These are phyloP conservation scores for Leucoraja erinaceus DNA, from an alignment of 2,113 vertebrate genomes.

Conservation along the genomic window DNA sequence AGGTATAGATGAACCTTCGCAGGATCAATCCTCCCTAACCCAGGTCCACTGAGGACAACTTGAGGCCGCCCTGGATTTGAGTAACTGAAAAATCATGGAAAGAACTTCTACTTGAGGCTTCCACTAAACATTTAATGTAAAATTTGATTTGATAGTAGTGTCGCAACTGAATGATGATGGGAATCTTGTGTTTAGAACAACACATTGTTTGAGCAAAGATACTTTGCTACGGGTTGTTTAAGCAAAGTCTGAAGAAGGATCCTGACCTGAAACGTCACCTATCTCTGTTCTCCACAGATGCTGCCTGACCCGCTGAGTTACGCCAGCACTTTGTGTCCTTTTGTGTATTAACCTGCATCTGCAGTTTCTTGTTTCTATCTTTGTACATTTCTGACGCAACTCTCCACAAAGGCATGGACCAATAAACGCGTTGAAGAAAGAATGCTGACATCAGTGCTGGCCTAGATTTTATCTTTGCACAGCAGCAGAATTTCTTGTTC, in stretches of 20 bases:
- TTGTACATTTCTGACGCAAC: background rate
- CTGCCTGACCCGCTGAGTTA: too few species aligned
- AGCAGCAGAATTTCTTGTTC: background rate
- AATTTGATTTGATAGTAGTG: background rate
- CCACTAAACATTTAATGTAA: background rate
- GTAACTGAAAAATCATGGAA: background rate
- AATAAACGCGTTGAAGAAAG: background rate
- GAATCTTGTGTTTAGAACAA: background rate
- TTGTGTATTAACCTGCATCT: too few species aligned
- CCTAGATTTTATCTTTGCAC: background rate
- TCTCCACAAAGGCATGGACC: background rate
- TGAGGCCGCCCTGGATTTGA: background rate
- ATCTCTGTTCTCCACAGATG: too few species aligned
- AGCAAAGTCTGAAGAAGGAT: too few species aligned
- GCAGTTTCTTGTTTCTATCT: too few species aligned
- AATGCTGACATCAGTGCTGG: background rate
- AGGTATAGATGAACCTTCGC: background rate
- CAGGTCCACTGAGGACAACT: background rate
- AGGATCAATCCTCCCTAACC: background rate
- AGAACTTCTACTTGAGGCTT: background rate
- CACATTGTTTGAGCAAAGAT: background rate
- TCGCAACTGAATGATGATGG: background rate
- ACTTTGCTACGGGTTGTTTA: too few species aligned
- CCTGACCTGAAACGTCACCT: too few species aligned
- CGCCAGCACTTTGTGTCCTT: too few species aligned